These are phyloP conservation scores for Heliconius cydno DNA, from an alignment of 2,888 invertebrate species.

Conservation along the genomic window DNA sequence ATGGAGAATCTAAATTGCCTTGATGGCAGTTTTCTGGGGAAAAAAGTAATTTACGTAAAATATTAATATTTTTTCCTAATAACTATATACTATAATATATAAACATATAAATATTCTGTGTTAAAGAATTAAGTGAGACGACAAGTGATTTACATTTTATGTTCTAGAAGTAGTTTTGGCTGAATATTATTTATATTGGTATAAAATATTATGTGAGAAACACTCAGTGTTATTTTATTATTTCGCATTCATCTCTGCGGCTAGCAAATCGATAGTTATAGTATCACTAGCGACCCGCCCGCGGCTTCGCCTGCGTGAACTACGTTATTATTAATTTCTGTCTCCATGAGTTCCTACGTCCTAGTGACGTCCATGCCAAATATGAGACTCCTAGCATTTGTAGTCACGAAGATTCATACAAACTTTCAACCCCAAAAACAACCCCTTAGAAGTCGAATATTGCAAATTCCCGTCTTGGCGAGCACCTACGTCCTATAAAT, in stretches of 20 bases:
- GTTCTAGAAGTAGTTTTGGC: background rate
- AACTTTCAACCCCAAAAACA: no score
- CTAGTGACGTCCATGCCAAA: no score
- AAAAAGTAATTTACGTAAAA: background rate
- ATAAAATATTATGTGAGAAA: background rate
- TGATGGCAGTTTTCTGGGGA: background rate
- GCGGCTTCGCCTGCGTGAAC: no score
- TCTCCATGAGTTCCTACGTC: no score
- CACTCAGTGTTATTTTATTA: background rate
- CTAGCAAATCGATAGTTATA: background rate
- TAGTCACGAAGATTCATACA: no score
- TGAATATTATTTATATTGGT: background rate
- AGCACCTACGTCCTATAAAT: no score
- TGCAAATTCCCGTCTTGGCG: no score
- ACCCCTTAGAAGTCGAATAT: no score
- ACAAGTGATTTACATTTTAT: background rate
- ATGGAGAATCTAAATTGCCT: slow-evolving; percentile 30
- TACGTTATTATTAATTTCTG: no score
- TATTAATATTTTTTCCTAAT: background rate
- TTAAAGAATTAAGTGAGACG: background rate
- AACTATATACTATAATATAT: background rate
- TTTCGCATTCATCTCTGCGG: background rate
- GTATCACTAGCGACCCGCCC: no score
- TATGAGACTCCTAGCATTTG: no score
- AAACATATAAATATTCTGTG: background rate